These are phyloP conservation scores for Charina bottae DNA, from an alignment of 2,113 vertebrate species.

Conservation along the genomic window DNA sequence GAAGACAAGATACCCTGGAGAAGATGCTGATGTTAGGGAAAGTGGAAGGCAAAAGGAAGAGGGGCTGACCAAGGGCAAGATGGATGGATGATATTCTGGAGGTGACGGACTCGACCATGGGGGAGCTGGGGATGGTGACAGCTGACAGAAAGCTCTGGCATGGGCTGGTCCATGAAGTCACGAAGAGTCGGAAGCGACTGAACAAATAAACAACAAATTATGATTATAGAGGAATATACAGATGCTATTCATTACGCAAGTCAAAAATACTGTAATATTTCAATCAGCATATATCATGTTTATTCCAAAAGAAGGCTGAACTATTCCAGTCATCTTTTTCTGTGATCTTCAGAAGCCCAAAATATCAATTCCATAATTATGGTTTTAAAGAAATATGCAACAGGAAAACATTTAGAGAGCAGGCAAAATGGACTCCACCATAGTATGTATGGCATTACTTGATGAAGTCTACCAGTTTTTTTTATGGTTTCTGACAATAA, in stretches of 20 bases:
- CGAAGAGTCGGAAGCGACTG: too few species aligned
- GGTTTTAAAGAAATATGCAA: background rate
- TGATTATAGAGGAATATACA: background rate
- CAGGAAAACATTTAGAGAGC: background rate
- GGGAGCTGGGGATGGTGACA: too few species aligned
- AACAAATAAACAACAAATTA: too few species aligned
- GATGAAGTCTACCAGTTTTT: background rate
- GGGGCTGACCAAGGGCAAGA: too few species aligned
- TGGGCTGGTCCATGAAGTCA: too few species aligned
- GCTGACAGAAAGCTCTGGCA: too few species aligned
- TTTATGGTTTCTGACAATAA: background rate
- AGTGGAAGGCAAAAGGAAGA: too few species aligned
- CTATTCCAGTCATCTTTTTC: background rate
- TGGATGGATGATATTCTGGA: too few species aligned
- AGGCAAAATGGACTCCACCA: background rate
- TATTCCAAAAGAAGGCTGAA: background rate
- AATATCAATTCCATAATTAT: background rate
- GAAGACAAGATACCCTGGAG: too few species aligned
- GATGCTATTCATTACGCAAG: background rate
- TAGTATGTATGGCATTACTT: background rate
- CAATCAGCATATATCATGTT: background rate
- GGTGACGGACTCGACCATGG: too few species aligned
- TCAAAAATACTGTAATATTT: background rate
- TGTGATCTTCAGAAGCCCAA: background rate
- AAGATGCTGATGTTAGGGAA: too few species aligned